Base-by-base conservation (phyloP, 1,140 invertebrate genomes). In the Drosophila teissieri region DNA sequence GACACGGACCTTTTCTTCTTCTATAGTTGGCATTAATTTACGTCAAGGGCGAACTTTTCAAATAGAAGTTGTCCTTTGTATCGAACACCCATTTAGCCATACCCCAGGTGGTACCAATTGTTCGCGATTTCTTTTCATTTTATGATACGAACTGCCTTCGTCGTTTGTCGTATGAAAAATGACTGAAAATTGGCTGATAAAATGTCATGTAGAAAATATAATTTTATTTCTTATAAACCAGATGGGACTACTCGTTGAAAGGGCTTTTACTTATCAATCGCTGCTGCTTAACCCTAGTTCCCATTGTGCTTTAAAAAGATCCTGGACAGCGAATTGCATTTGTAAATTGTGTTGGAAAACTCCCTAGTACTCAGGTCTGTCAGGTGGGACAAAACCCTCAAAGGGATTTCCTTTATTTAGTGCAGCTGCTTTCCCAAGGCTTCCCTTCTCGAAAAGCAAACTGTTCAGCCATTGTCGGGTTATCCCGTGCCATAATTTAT, bases 391-490 rank as follows among this genome's bases (percentile, higher is more conserved):
- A 24, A 64, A 24, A 44, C 58, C 42, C 22, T 63, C 36, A 49
- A 51, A 6, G 42, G 34, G 45, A 42, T 36, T 67, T 27, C 45
- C 37, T 22, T 61, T 24, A 51, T 27, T 46, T 42, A 42, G 24
- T 51, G 58, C 36, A 64, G 34, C 58, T 48, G 45, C 17, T 22
- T 49, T 34, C n/a, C 19, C 4, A 40, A 4, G 64, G 27, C 34
- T 68, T 67, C 37, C 53, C 7, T 31, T 5, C 10, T 14, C 60
- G 22, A 15, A 11, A 24, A 19, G 39, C 40, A 65, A 64, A 44
- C 39, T 68, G 45, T 42, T 64, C 45, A 24, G 34, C 17, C 51
- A 70, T 70, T 69, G 61, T 45, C 7, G 48, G 62, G 62, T 14
- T 37, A 39, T 42, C 67, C 31, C 24, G 6, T 22, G 40, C 34